Conservation (phyloP, 1,140 invertebrate species). For the Arion vulgaris region DNA sequence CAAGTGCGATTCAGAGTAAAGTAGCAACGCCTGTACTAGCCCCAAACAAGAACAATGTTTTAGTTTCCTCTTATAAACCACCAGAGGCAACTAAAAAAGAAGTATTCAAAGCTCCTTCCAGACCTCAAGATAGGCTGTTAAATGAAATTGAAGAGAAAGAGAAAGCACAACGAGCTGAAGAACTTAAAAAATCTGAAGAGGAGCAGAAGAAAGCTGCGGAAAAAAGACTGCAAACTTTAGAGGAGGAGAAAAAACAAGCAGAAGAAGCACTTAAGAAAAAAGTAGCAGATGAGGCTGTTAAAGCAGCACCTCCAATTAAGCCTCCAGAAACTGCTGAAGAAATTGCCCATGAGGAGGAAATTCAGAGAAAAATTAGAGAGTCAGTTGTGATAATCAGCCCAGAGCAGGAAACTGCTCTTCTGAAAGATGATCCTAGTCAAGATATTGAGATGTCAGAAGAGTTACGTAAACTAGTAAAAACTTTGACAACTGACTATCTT, state of each 20-base stretch:
- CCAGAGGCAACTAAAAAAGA: neutral
- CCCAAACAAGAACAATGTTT: neutral
- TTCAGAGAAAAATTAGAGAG: conserved; percentile 32
- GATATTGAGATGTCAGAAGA: conserved; percentile 33
- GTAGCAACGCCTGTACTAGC: neutral
- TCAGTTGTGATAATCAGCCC: conserved; percentile 24
- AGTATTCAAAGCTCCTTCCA: conserved; percentile 23
- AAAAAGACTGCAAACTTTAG: neutral
- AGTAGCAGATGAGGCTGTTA: conserved; percentile 25
- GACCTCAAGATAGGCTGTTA: conserved; percentile 26
- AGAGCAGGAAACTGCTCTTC: neutral
- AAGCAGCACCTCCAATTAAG: conserved; percentile 28
- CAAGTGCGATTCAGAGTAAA: neutral
- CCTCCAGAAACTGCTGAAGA: conserved; percentile 33
- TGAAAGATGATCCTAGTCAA: conserved; percentile 3
- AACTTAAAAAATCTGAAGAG: neutral
- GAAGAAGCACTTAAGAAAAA: conserved; percentile 21
- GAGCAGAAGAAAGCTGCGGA: conserved; percentile 9
- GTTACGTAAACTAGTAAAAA: conserved; percentile 16
- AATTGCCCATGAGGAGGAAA: conserved; percentile 33
- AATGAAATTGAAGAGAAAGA: conserved; percentile 34
- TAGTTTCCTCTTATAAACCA: neutral
- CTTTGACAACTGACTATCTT: conserved; percentile 17
- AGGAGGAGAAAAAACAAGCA: neutral
- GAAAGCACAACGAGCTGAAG: neutral